phyloP scores from a whole-genome alignment of 2,888 invertebrate species.

The Seira musarum region DNA sequence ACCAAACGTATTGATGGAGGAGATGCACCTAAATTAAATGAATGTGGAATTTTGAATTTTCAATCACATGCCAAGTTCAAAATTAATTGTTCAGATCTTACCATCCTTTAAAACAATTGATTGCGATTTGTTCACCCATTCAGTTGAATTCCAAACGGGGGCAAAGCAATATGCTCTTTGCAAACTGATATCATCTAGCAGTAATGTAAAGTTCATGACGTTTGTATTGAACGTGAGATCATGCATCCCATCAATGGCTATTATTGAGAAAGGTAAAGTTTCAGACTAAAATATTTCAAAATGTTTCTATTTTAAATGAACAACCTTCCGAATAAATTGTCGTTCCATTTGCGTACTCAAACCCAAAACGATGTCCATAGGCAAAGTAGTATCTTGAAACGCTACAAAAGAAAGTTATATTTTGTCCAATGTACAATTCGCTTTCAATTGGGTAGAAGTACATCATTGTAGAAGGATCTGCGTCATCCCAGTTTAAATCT shows the following conservation, averaged over 20 bases:
- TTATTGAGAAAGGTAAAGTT: background rate
- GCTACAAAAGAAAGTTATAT: conserved; percentile 25
- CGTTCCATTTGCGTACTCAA: conserved; percentile 41
- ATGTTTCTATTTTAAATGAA: background rate
- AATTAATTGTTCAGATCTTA: too few relatives aligned
- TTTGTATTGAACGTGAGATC: conserved; percentile 25
- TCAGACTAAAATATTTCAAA: background rate
- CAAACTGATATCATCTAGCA: background rate
- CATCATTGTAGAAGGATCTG: conserved; percentile 54
- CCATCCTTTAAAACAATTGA: conserved; percentile 5
- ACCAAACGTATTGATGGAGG: too few relatives aligned
- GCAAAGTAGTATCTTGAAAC: conserved; percentile 60
- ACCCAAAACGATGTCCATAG: conserved; percentile 52
- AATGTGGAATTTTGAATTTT: too few relatives aligned
- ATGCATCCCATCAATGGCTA: conserved; percentile 45
- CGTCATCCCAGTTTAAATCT: conserved; percentile 60
- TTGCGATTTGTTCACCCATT: conserved; percentile 54
- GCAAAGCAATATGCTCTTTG: conserved; percentile 49
- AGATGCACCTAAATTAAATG: background rate
- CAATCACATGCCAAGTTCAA: too few relatives aligned
- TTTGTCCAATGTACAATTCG: conserved; percentile 26
- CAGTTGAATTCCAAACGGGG: conserved; percentile 56
- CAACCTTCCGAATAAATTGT: conserved; percentile 16
- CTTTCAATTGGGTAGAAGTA: conserved; percentile 12
- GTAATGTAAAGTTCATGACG: conserved; percentile 32